Base-by-base conservation (phyloP, 2,113 vertebrate species). In the Odontesthes bonariensis region DNA sequence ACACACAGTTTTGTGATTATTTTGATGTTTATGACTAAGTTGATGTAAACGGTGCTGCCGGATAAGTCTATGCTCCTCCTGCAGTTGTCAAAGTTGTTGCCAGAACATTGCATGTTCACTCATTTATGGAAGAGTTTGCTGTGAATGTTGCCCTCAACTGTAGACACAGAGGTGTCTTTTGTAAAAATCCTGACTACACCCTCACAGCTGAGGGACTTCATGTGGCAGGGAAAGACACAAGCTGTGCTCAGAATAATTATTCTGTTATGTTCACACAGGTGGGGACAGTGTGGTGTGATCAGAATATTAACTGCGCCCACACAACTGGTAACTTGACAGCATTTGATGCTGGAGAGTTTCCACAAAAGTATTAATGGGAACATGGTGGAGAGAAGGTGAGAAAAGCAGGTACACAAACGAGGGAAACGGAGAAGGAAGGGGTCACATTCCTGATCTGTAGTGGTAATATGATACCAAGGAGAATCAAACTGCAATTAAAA, bases 401-500 rank as follows among this genome's bases (percentile, higher is more conserved):
- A 58, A 56, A 58, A 27, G 58, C 27, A 27, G 27, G 27, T 27
- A 27, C 27, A 27, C 27, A 2, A 3, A 27, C 27, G 23, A 54
- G 40, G 40, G 61, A 55, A 46, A 1, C 23, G 64, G 49, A 53
- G 27, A 31, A 27, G 22, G 54, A 61, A 8, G 35, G n/a, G 33
- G 63, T 63, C 32, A 1, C 31, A 67, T 46, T 84, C 58, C 22
- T 42, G 61, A 82, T 63, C 74, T 62, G 79, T 23, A 22, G 63
- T 32, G 64, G 59, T 72, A 76, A 84, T 53, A 13, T 73, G 63
- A 84, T 78, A 68, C 76, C 1, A 31, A 77, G 55, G 14, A 59
- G 58, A 79, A 81, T 85, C 77, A 82, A 82, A 72, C 38, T 5
- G 33, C 68, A 90, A 88, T 86, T 88, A 91, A 85, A 89, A 66